A percentile compares a stretch with the other conserved stretches of the same genome.
Conservation (phyloP, 2,888 invertebrate genomes). For the Nomada fabriciana region DNA sequence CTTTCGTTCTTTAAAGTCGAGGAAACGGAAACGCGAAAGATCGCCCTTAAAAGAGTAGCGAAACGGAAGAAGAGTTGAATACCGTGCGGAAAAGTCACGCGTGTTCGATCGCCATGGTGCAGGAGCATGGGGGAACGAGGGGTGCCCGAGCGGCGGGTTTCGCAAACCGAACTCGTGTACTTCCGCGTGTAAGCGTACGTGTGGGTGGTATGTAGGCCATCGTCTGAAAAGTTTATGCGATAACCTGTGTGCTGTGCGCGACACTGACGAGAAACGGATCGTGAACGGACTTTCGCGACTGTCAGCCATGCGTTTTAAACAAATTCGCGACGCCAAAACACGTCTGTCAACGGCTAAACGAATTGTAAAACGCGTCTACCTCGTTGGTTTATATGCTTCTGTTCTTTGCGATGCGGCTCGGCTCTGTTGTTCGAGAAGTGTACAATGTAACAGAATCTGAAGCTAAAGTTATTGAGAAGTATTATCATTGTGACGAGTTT, state of each 20-base stretch:
- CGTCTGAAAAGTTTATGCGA: slow-evolving; percentile 75
- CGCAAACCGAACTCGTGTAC: slow-evolving; percentile 38
- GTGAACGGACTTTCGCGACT: slow-evolving; percentile 14
- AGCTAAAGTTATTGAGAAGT: no score
- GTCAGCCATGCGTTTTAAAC: background rate
- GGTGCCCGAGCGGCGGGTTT: slow-evolving; percentile 33
- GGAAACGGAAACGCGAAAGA: slow-evolving; percentile 22
- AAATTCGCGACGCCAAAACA: slow-evolving; percentile 8
- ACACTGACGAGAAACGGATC: slow-evolving; percentile 35
- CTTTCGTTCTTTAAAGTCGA: background rate
- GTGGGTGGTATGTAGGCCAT: slow-evolving; percentile 71
- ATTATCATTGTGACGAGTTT: no score
- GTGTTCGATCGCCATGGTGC: slow-evolving; percentile 38
- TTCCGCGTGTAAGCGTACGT: slow-evolving; percentile 47
- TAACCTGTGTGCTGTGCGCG: slow-evolving; percentile 46
- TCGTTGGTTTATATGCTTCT: background rate
- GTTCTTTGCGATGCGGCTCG: background rate
- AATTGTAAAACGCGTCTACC: background rate
- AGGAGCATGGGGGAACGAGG: background rate
- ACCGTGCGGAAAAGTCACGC: slow-evolving; percentile 52
- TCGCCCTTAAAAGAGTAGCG: slow-evolving; percentile 49
- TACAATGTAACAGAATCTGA: background rate
- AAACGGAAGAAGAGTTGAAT: slow-evolving; percentile 17
- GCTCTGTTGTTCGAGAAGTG: background rate
- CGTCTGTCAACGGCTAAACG: slow-evolving; percentile 13